Base-by-base conservation (phyloP, 2,113 vertebrate genomes). In the Astur gentilis region DNA sequence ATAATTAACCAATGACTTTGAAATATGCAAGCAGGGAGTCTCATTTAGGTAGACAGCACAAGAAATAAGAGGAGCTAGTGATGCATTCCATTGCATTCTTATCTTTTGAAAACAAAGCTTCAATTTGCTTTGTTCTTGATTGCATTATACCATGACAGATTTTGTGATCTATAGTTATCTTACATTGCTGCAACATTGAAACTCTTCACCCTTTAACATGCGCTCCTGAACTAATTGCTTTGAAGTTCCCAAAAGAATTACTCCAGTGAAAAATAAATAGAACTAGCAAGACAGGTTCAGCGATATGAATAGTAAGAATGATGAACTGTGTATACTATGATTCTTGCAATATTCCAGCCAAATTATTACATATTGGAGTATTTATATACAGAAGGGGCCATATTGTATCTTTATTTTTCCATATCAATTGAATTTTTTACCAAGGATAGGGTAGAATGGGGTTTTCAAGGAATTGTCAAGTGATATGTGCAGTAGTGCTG, bases 111-210 rank as follows among this genome's bases (percentile, higher is more conserved):
- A 97, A 96, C 97, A 97, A 97, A 96, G 95, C 89, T 87, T 90
- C 95, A 77, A 22, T 90, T 96, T 90, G 60, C 95, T 97, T 97
- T 97, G 94, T 96, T 97, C 92, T 92, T 88, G 23, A 62, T 40
- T 95, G 90, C 86, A 91, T 97, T 97, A 87, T 96, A 94, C 96
- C 96, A 76, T 97, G 97, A 96, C 96, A 97, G 93, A 96, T 96
- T 97, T 97, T 97, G 92, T 97, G 96, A 97, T 97, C 96, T 97
- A 7, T 95, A 91, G 93, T 97, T 97, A 96, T 95, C 94, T 95
- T 97, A 95, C 96, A 94, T 92, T 84, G 92, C 84, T 93, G 91
- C 83, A 95, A 94, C 97, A 96, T 7, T 89, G 90, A 97, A 97
- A 97, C 92, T 91, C 75, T 96, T 97, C 95, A 97, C 87, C 95